Conservation (phyloP, 2,113 vertebrate genomes). For the Hoplias malabaricus region DNA sequence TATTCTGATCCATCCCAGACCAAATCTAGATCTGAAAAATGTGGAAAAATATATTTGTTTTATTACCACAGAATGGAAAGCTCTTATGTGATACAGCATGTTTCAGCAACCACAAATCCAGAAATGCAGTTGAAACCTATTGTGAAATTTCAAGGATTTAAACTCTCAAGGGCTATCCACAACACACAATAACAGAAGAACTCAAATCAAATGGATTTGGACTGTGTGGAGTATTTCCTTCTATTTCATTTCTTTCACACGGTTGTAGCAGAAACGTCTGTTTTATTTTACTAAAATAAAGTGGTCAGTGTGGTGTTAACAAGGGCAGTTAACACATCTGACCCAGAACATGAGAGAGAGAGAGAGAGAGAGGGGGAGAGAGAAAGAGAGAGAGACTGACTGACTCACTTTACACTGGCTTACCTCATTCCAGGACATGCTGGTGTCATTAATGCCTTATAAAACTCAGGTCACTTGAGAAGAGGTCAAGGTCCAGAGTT, state of each 20-base stretch:
- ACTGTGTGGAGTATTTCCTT: slow-evolving; percentile 51
- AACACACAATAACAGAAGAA: not conserved
- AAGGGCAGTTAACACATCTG: slow-evolving; percentile 47
- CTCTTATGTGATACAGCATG: too few species aligned
- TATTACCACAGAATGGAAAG: too few species aligned
- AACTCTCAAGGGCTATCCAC: not conserved
- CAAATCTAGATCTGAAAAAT: not conserved
- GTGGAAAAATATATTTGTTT: too few species aligned
- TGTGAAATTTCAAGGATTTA: not conserved
- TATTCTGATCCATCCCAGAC: not conserved
- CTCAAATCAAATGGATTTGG: not conserved
- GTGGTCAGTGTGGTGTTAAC: slow-evolving; percentile 48
- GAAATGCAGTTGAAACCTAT: not conserved
- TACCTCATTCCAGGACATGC: not conserved
- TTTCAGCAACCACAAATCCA: not conserved
- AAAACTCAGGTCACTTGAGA: not conserved
- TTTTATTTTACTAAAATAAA: slow-evolving; percentile 61
- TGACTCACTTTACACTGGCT: not conserved
- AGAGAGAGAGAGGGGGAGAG: slow-evolving; percentile 43
- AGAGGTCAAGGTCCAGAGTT: slow-evolving; percentile 8
- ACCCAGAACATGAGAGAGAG: slow-evolving; percentile 53
- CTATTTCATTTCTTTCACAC: slow-evolving; percentile 54
- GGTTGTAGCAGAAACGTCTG: slow-evolving; percentile 44
- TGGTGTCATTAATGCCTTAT: slow-evolving; percentile 14
- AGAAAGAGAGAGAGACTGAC: not conserved